Evolutionary conservation across 2,113 vertebrate genomes (phyloP).

Genomic region (Melanotaenia duboulayi): DNA sequence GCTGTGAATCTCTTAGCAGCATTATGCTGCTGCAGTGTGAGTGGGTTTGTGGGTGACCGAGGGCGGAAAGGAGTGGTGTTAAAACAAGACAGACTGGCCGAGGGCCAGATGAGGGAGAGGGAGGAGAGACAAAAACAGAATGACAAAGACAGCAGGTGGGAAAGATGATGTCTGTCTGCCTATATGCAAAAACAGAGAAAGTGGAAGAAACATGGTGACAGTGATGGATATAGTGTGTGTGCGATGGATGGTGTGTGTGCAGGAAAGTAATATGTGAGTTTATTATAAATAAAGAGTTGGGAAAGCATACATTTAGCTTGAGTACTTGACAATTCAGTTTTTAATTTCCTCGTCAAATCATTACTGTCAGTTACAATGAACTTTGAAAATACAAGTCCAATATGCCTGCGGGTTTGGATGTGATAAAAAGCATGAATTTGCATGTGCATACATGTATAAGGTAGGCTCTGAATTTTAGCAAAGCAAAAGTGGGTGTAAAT

Average conservation of each 20-base stretch:
- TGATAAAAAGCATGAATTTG: conserved; percentile 13
- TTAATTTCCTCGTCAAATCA: conserved; percentile 35
- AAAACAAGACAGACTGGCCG: conserved; percentile 50
- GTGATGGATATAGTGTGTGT: conserved; percentile 13
- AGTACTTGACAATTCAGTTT: conserved; percentile 25
- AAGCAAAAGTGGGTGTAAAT: conserved; percentile 45
- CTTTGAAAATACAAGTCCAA: neutral
- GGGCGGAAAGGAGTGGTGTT: conserved; percentile 31
- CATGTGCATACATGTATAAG: neutral
- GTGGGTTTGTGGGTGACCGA: conserved; percentile 44
- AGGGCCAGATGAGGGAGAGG: conserved; percentile 34
- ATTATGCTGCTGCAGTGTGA: conserved; percentile 16
- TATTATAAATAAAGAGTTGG: neutral
- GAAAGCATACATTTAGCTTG: neutral
- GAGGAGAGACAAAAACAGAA: conserved; percentile 28
- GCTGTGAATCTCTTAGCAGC: conserved; percentile 34
- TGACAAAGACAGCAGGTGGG: conserved; percentile 52
- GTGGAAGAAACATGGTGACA: conserved; percentile 6
- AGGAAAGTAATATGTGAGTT: neutral
- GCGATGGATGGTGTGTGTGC: conserved; percentile 3
- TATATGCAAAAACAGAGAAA: conserved; percentile 33
- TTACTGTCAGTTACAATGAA: neutral
- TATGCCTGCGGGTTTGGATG: neutral
- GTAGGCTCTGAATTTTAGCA: conserved; percentile 33
- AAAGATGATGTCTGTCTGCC: conserved; percentile 29